Evolutionary conservation across 2,797 vertebrate genomes (phyloP).

Genomic region (Sphenopsis melanotis): DNA sequence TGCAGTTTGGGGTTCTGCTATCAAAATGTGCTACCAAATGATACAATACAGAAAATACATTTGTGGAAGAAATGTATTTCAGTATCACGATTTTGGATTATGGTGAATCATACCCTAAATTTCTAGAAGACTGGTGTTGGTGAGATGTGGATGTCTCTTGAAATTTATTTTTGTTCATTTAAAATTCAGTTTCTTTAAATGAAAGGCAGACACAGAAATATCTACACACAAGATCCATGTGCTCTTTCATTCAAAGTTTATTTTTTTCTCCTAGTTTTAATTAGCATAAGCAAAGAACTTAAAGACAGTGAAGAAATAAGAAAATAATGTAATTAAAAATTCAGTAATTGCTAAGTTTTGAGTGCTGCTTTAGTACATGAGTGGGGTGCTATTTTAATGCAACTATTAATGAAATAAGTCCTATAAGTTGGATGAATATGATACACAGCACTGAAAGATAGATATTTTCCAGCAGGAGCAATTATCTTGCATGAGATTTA

Average conservation of each 20-base stretch:
- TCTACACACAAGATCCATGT: background rate
- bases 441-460: conserved; percentile 5
- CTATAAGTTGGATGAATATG: background rate
- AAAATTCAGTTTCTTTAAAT: background rate
- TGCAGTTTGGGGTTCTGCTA: background rate
- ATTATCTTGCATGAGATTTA: background rate
- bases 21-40: background rate
- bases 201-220: background rate
- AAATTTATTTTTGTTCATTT: background rate
- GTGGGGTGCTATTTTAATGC: conserved; percentile 27
- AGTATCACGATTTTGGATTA: background rate
- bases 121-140: background rate
- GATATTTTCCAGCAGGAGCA: background rate
- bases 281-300: background rate
- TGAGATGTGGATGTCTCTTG: background rate
- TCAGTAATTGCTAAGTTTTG: conserved; percentile 3
- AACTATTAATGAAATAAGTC: conserved; percentile 5
- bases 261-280: background rate
- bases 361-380: conserved; percentile 28
- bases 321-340: conserved; percentile 23
- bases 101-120: background rate
- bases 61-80: background rate
- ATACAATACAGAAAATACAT: background rate
- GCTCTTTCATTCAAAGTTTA: background rate
- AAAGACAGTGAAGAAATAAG: background rate